Percentiles rank a stretch among this genome's conserved stretches.
phyloP scores from a whole-genome alignment of 2,113 vertebrate genomes.

The Zosterops lateralis region DNA sequence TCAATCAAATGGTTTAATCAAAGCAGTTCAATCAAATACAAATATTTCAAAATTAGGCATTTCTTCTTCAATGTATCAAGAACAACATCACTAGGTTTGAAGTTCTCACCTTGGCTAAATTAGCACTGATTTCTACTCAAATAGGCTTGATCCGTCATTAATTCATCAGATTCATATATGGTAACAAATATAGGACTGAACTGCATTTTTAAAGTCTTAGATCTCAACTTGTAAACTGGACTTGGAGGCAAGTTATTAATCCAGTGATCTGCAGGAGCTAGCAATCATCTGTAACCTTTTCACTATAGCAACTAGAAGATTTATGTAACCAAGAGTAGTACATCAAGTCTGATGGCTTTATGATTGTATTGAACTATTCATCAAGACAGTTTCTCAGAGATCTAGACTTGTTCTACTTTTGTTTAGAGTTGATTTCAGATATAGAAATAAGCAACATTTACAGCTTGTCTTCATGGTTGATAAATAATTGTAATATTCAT shows the following conservation, averaged over 20 bases:
- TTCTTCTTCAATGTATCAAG: background rate
- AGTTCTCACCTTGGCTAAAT: background rate
- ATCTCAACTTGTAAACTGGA: background rate
- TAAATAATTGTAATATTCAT: conserved; percentile 22
- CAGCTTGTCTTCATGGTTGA: background rate
- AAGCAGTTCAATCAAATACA: background rate
- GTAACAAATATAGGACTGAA: background rate
- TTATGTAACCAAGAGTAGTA: conserved; percentile 31
- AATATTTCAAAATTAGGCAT: background rate
- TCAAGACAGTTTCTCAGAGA: conserved; percentile 40
- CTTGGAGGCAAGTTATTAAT: conserved; percentile 6
- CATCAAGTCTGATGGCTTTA: conserved; percentile 45
- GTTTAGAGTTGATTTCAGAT: conserved; percentile 25
- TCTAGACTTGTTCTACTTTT: conserved; percentile 18
- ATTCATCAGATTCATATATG: background rate
- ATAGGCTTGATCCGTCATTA: background rate
- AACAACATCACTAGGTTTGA: background rate
- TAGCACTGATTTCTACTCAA: background rate
- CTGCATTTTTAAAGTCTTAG: background rate
- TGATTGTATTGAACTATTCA: conserved; percentile 37
- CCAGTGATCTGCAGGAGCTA: conserved; percentile 20
- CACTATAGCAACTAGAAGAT: conserved; percentile 27
- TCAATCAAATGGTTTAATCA: background rate
- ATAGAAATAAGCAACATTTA: conserved; percentile 40
- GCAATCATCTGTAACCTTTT: conserved; percentile 33